phyloP scores from a whole-genome alignment of 2,888 invertebrate species.

The Myathropa florea region DNA sequence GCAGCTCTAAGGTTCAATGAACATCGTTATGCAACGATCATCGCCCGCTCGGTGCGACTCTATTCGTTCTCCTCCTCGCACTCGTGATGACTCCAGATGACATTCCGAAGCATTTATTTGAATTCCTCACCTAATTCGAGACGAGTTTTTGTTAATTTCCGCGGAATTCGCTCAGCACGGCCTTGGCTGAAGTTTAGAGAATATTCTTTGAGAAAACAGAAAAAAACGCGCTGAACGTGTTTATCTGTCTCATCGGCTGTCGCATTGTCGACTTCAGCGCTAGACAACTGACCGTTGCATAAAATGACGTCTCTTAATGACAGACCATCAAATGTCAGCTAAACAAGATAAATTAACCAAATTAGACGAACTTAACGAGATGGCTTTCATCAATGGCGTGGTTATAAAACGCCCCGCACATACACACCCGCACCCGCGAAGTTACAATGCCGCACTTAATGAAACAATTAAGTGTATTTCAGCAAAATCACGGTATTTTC shows the following conservation, averaged over 20 bases:
- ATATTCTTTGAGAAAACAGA: background rate
- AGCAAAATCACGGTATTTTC: background rate
- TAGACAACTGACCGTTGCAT: background rate
- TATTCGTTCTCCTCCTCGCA: no score
- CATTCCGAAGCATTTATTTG: background rate
- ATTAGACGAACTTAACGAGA: background rate
- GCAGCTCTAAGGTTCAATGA: slow-evolving; percentile 58
- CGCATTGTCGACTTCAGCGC: background rate
- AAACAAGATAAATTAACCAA: background rate
- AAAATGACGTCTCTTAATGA: background rate
- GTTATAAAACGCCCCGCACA: background rate
- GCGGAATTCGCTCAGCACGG: background rate
- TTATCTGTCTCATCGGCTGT: background rate
- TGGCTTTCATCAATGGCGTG: background rate
- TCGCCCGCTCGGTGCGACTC: background rate
- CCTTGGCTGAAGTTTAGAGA: background rate
- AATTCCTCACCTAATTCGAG: background rate
- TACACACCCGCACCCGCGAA: background rate
- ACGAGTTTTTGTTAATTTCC: background rate
- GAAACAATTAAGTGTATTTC: background rate
- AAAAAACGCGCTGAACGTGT: background rate
- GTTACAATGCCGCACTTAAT: background rate
- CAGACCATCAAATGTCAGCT: background rate
- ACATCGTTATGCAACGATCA: slow-evolving; percentile 52
- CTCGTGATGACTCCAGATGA: background rate